Evolutionary conservation across 2,888 invertebrate genomes (phyloP).

Genomic region (Nemapogon koenigi): DNA sequence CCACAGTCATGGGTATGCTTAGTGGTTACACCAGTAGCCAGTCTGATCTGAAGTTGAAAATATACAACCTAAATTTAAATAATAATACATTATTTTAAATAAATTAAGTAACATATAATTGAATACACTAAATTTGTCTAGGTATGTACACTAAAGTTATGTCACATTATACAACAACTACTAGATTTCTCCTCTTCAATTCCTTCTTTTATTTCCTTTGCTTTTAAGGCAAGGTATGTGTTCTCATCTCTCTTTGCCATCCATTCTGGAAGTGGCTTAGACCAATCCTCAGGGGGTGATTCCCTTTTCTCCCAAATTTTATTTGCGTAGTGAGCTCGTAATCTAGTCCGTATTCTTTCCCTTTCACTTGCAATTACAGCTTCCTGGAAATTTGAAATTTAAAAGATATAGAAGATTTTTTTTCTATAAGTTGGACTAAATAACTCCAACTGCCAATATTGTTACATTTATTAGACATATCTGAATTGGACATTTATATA

Average conservation of each 20-base stretch:
- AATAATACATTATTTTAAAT: too few relatives aligned
- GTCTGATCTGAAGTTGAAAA: too few relatives aligned
- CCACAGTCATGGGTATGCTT: too few relatives aligned
- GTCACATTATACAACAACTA: constrained; percentile 44
- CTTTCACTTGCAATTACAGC: constrained; percentile 76
- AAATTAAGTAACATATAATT: too few relatives aligned
- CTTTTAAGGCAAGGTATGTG: constrained; percentile 70
- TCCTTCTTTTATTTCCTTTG: constrained; percentile 63
- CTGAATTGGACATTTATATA: background rate
- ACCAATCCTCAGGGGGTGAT: constrained; percentile 83
- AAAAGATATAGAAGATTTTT: background rate
- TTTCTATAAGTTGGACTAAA: background rate
- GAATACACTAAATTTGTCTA: too few relatives aligned
- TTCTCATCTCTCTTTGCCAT: constrained; percentile 71
- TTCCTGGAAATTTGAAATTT: constrained; percentile 41
- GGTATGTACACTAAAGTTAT: too few relatives aligned
- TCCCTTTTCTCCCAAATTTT: constrained; percentile 80
- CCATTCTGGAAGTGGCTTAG: constrained; percentile 79
- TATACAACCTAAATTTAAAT: too few relatives aligned
- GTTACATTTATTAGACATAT: background rate
- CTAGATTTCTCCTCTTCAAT: constrained; percentile 25
- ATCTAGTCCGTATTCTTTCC: constrained; percentile 64
- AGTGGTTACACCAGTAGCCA: too few relatives aligned
- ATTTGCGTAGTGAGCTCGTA: constrained; percentile 74
- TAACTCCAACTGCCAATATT: background rate